These are phyloP conservation scores for Drosophila leonis DNA, from an alignment of 2,888 invertebrate species.

Conservation along the genomic window DNA sequence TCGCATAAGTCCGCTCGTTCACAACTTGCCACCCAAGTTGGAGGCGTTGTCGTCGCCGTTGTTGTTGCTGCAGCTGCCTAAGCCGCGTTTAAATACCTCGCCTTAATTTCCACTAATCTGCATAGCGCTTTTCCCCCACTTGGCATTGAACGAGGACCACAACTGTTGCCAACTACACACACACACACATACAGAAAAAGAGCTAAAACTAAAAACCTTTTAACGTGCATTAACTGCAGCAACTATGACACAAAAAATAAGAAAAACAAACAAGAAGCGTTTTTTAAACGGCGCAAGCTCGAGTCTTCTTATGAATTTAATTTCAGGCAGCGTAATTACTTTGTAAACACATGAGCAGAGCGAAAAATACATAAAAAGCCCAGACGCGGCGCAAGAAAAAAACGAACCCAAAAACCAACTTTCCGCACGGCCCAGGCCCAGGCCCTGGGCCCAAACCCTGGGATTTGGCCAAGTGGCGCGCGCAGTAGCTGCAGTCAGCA, in stretches of 20 bases:
- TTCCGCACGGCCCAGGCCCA: conserved; percentile 42
- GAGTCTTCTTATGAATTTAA: conserved; percentile 81
- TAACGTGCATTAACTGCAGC: conserved; percentile 73
- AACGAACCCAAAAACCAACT: conserved; percentile 40
- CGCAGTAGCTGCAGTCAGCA: conserved; percentile 49
- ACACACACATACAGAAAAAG: neutral
- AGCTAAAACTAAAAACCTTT: conserved; percentile 62
- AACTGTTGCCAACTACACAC: conserved; percentile 54
- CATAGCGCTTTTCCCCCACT: conserved; percentile 54
- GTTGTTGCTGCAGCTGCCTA: conserved; percentile 51
- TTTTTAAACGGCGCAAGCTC: conserved; percentile 68
- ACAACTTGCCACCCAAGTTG: conserved; percentile 72
- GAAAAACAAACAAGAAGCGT: conserved; percentile 47
- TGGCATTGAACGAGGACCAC: conserved; percentile 52
- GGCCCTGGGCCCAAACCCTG: conserved; percentile 45
- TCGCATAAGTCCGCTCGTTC: conserved; percentile 71
- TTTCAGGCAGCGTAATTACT: conserved; percentile 83
- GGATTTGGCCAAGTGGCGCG: conserved; percentile 73
- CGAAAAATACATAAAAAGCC: conserved; percentile 43
- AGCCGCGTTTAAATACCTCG: conserved; percentile 74
- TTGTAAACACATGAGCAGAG: conserved; percentile 82
- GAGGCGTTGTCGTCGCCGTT: conserved; percentile 28
- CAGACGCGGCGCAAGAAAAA: conserved; percentile 42
- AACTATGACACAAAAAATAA: conserved; percentile 25
- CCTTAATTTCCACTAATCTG: conserved; percentile 77